A percentile compares a stretch with the other conserved stretches of the same genome.
Evolutionary conservation across 2,888 invertebrate species (phyloP).

Genomic region (Congeria kusceri): DNA sequence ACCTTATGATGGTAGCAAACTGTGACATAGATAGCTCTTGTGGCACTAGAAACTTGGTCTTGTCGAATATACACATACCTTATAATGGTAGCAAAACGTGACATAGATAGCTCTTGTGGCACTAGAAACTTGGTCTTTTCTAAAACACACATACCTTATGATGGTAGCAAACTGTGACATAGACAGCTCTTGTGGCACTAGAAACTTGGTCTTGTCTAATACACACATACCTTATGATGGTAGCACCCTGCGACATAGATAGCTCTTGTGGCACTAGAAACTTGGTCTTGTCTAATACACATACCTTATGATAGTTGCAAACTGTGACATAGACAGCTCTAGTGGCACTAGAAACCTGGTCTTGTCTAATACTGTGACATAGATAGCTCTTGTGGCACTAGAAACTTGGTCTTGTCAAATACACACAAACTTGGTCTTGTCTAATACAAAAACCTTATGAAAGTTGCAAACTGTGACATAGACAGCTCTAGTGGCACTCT

Average conservation of each 20-base stretch:
- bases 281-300: conserved; percentile 92
- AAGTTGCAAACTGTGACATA: background rate
- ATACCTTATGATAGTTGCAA: background rate
- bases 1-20: conserved; percentile 3
- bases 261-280: conserved; percentile 95
- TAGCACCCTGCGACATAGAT: conserved; percentile 94
- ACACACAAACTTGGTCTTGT: too few relatives aligned
- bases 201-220: background rate
- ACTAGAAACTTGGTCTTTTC: background rate
- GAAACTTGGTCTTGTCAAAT: too few relatives aligned
- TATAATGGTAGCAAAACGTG: background rate
- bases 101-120: background rate
- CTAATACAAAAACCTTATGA: too few relatives aligned
- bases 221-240: conserved; percentile 90
- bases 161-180: background rate
- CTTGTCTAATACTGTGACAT: background rate
- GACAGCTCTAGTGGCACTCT: background rate
- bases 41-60: too few relatives aligned
- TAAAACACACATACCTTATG: background rate
- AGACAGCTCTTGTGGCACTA: background rate
- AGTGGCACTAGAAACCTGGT: background rate
- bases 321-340: background rate
- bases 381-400: background rate
- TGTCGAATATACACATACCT: background rate
- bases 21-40: too few relatives aligned